Evolutionary conservation across 2,797 vertebrate genomes (phyloP).

Genomic region (Squalus acanthias): DNA sequence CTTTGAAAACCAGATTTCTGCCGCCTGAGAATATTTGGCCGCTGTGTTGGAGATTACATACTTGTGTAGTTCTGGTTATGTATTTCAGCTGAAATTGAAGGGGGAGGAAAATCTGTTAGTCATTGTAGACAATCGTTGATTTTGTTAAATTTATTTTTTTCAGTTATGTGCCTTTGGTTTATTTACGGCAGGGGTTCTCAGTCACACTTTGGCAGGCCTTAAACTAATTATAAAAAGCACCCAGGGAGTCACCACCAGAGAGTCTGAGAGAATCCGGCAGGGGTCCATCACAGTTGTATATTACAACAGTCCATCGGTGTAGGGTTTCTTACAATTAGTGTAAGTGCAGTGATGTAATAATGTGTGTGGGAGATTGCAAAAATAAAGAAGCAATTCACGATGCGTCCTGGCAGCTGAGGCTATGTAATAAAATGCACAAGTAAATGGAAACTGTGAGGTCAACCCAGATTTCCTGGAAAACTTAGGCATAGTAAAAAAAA

Average conservation of each 20-base stretch:
- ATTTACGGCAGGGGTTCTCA: neutral
- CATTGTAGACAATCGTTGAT: neutral
- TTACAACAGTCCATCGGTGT: neutral
- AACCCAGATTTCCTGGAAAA: neutral
- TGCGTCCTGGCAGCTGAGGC: neutral
- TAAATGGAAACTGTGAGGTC: neutral
- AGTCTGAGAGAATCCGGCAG: neutral
- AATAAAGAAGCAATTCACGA: conserved; percentile 3
- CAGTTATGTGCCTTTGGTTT: neutral
- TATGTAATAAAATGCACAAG: neutral
- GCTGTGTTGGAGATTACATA: neutral
- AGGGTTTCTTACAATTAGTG: neutral
- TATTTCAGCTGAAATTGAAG: neutral
- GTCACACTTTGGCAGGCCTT: neutral
- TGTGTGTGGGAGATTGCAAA: neutral
- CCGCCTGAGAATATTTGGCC: neutral
- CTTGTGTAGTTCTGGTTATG: neutral
- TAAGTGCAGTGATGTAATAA: neutral
- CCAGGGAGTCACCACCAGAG: neutral
- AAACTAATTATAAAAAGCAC: neutral
- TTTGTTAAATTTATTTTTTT: neutral
- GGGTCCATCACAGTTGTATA: neutral
- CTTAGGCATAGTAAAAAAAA: neutral
- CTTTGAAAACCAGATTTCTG: neutral
- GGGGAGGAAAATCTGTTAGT: neutral